Conservation (phyloP, 1,140 invertebrate species). For the Chionoecetes opilio region DNA sequence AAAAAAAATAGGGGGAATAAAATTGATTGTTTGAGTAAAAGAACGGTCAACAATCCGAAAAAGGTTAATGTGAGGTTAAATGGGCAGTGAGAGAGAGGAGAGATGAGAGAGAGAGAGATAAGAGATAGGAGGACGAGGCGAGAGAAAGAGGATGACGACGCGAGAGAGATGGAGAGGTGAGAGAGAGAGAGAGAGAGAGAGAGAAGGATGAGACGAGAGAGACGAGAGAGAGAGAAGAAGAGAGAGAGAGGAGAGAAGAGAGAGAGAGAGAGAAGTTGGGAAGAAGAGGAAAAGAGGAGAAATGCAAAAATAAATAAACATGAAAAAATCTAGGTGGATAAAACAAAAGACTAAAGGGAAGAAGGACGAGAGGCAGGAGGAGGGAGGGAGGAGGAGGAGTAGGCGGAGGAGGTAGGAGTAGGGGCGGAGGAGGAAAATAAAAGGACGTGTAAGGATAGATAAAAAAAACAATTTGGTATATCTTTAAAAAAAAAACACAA, state of each 20-base stretch:
- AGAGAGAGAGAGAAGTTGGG: neutral
- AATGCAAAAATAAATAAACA: neutral
- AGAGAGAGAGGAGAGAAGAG: neutral
- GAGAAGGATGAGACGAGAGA: neutral
- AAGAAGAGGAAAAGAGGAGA: neutral
- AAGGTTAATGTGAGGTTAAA: neutral
- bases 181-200: neutral
- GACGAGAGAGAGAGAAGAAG: neutral
- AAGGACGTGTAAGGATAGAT: neutral
- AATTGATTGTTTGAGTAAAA: neutral
- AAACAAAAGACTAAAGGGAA: neutral
- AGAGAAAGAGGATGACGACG: too few species aligned
- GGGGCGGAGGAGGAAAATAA: neutral
- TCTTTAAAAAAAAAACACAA: conserved; percentile 49
- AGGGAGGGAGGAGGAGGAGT: neutral
- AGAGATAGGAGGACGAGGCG: neutral
- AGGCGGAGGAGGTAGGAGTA: neutral
- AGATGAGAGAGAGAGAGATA: too few species aligned
- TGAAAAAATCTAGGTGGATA: neutral
- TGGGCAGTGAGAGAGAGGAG: neutral
- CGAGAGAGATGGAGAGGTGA: too few species aligned
- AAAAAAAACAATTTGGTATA: conserved; percentile 58
- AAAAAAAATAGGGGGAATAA: conserved; percentile 29
- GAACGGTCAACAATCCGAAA: neutral
- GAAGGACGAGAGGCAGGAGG: neutral